Percentiles rank a stretch among this genome's conserved stretches.
Evolutionary conservation across 35 echinoderm and acorn worm genomes (phyloP).

Genomic region (Diadema setosum): DNA sequence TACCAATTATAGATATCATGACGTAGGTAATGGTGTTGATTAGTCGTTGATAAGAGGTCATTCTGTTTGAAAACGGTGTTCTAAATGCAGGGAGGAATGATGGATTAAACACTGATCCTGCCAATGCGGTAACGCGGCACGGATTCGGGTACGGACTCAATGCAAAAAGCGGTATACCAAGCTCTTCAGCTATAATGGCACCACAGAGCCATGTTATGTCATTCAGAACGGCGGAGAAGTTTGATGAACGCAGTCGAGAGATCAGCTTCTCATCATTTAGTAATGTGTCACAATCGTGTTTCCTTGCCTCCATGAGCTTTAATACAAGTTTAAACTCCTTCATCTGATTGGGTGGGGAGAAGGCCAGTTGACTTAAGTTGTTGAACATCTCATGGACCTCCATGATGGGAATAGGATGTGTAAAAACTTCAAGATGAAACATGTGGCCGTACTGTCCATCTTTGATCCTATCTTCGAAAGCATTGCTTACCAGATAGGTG

Average conservation of each 20-base stretch:
- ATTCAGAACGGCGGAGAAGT: not conserved
- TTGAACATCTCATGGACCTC: not conserved
- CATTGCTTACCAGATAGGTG: not conserved
- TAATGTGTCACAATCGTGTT: not conserved
- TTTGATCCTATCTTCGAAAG: not conserved
- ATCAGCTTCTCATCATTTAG: not conserved
- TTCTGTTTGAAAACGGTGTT: not conserved
- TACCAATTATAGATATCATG: not conserved
- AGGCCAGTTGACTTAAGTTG: not conserved
- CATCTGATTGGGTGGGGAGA: not conserved
- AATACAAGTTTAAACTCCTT: too few species aligned
- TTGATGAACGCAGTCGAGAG: not conserved
- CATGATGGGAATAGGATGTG: not conserved
- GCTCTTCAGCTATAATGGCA: not conserved
- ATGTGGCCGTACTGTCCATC: not conserved
- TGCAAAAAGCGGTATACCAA: not conserved
- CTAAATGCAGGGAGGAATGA: not conserved
- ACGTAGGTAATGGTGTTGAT: not conserved
- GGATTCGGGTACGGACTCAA: not conserved
- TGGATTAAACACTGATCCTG: not conserved
- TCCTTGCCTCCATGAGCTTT: not conserved
- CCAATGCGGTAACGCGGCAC: not conserved
- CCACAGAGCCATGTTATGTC: not conserved
- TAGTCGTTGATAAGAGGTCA: not conserved
- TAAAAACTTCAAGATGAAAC: conserved; percentile 9